Conservation (phyloP, 2,888 invertebrate genomes). For the Gastracanthus pulcherrimus region DNA sequence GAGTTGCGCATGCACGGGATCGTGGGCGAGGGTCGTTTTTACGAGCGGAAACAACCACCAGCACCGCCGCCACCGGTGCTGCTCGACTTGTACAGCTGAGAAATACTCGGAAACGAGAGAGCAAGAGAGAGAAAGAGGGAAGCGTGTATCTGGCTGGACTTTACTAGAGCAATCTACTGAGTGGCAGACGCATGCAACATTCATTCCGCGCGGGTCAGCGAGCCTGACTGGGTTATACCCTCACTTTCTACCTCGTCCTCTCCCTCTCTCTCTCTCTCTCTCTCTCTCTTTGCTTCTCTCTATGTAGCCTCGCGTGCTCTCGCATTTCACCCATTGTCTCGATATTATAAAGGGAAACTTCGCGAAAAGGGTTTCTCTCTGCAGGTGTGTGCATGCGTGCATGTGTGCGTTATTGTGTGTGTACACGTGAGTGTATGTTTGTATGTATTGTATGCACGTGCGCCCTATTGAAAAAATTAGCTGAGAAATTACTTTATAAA, state of each 20-base stretch:
- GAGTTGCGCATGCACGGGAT: not conserved
- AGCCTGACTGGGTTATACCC: constrained; percentile 35
- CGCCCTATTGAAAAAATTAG: too few species aligned
- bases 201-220: constrained; percentile 63
- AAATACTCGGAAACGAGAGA: not conserved
- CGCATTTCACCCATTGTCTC: constrained; percentile 41
- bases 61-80: too few species aligned
- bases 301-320: too few species aligned
- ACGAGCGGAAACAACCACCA: not conserved
- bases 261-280: too few species aligned
- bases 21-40: not conserved
- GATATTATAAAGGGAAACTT: constrained; percentile 38
- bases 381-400: not conserved
- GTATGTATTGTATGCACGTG: too few species aligned
- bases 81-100: too few species aligned
- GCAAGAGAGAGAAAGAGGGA: constrained; percentile 43
- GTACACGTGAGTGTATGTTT: too few species aligned
- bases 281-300: too few species aligned
- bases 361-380: not conserved
- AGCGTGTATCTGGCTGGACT: constrained; percentile 66
- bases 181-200: constrained; percentile 69
- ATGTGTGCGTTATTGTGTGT: too few species aligned
- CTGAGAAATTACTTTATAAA: too few species aligned
- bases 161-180: constrained; percentile 71
- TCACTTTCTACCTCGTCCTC: not conserved